These are phyloP conservation scores for Eupeodes latifasciatus DNA, from an alignment of 2,888 invertebrate genomes.

Conservation along the genomic window DNA sequence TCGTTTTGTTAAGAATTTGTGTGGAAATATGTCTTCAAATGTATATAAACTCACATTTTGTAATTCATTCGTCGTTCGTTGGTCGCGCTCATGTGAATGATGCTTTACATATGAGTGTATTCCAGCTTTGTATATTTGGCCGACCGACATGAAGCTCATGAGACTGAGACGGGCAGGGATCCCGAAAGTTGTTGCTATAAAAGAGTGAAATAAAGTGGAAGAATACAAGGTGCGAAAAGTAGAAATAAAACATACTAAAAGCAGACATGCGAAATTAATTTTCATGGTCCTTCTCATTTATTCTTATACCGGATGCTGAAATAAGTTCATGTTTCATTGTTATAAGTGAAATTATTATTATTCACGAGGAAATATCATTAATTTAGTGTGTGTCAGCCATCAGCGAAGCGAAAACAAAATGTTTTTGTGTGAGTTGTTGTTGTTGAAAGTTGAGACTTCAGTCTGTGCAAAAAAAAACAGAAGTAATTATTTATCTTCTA, in stretches of 20 bases:
- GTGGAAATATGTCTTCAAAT: no score
- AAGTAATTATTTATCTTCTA: constrained; percentile 17
- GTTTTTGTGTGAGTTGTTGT: not conserved
- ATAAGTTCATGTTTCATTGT: constrained; percentile 34
- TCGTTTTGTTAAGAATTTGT: no score
- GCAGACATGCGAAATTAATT: constrained; percentile 60
- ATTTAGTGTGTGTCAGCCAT: constrained; percentile 48
- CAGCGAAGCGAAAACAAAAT: constrained; percentile 12
- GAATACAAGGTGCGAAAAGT: constrained; percentile 42
- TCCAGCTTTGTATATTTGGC: constrained; percentile 1
- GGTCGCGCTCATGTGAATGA: no score
- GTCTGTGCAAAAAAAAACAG: not conserved
- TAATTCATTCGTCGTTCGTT: no score
- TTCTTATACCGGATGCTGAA: constrained; percentile 44
- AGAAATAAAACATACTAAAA: constrained; percentile 49
- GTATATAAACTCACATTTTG: no score
- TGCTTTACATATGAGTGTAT: constrained; percentile 21
- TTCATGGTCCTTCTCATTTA: constrained; percentile 43
- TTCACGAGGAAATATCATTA: constrained; percentile 49
- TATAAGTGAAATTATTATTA: constrained; percentile 56
- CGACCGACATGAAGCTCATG: not conserved
- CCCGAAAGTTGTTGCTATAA: not conserved
- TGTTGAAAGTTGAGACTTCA: not conserved
- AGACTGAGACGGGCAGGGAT: not conserved
- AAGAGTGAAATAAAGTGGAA: constrained; percentile 30